Evolutionary conservation across 1,140 invertebrate genomes (phyloP).

Genomic region (Agraylea sexmaculata): DNA sequence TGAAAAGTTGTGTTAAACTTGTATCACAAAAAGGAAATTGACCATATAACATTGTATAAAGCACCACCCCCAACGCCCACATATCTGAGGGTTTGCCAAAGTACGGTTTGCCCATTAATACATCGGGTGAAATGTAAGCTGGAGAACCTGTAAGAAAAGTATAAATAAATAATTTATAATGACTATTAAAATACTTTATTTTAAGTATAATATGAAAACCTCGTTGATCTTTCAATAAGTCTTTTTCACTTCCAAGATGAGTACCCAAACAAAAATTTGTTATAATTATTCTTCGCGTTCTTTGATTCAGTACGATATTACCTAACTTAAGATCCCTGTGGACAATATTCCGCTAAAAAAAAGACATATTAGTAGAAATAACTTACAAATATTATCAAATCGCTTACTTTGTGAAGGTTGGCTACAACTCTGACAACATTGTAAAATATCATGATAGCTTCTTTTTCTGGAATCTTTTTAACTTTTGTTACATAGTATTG

Average conservation of each 20-base stretch:
- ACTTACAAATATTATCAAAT: conserved; percentile 1
- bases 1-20: conserved; percentile 65
- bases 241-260: conserved; percentile 61
- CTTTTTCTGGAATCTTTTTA: conserved; percentile 64
- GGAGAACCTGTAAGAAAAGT: conserved; percentile 47
- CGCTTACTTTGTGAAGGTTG: conserved; percentile 57
- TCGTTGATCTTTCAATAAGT: conserved; percentile 65
- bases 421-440: conserved; percentile 66
- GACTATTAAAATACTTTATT: conserved; percentile 1
- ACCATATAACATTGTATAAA: conserved; percentile 80
- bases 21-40: conserved; percentile 79
- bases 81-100: conserved; percentile 73
- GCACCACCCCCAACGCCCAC: conserved; percentile 74
- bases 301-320: conserved; percentile 66
- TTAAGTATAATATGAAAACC: too few relatives aligned
- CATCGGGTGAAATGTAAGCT: conserved; percentile 77
- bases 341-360: conserved; percentile 63
- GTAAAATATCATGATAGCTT: conserved; percentile 66
- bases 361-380: conserved; percentile 6
- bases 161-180: conserved; percentile 8
- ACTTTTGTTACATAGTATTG: conserved; percentile 76
- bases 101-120: conserved; percentile 63
- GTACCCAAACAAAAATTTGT: conserved; percentile 79
- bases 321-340: conserved; percentile 74
- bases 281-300: conserved; percentile 56